These are phyloP conservation scores for Drosophila testacea DNA, from an alignment of 2,888 invertebrate species.

Conservation along the genomic window DNA sequence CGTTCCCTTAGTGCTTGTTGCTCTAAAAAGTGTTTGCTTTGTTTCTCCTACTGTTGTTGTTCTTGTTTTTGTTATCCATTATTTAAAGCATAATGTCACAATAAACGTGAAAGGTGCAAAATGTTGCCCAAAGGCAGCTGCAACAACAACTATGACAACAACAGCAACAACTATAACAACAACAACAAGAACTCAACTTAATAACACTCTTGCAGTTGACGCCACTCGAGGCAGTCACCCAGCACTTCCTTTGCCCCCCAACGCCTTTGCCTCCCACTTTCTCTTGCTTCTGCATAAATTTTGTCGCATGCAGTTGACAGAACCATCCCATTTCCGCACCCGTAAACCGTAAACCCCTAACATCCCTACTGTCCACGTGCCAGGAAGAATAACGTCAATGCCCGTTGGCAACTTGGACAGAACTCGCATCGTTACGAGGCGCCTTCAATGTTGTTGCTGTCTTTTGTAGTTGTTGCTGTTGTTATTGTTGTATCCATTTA, in stretches of 20 bases:
- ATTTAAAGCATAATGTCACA: constrained; percentile 78
- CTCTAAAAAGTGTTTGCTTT: constrained; percentile 67
- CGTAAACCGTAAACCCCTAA: not conserved
- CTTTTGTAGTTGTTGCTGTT: constrained; percentile 5
- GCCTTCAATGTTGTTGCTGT: constrained; percentile 28
- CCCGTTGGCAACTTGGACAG: constrained; percentile 50
- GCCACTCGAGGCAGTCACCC: constrained; percentile 45
- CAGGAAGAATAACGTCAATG: constrained; percentile 25
- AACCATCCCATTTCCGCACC: not conserved
- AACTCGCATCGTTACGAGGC: constrained; percentile 32
- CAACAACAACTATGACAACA: constrained; percentile 19
- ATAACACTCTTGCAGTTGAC: constrained; percentile 65
- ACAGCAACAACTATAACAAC: constrained; percentile 13
- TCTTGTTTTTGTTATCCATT: constrained; percentile 65
- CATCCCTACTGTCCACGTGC: constrained; percentile 43
- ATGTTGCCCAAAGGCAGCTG: constrained; percentile 62
- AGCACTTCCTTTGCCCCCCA: constrained; percentile 3
- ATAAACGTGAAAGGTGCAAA: constrained; percentile 79
- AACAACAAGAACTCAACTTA: constrained; percentile 60
- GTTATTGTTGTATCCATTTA: not conserved
- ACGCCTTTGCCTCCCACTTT: constrained; percentile 1
- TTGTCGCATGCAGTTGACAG: constrained; percentile 45
- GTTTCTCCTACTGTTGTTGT: constrained; percentile 25
- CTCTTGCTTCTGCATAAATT: constrained; percentile 44
- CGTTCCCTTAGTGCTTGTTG: constrained; percentile 40